Evolutionary conservation across 2,797 vertebrate genomes (phyloP), one percentile per base, ranked within the genome.

Genomic region (Threskiornis aethiopicus): DNA sequence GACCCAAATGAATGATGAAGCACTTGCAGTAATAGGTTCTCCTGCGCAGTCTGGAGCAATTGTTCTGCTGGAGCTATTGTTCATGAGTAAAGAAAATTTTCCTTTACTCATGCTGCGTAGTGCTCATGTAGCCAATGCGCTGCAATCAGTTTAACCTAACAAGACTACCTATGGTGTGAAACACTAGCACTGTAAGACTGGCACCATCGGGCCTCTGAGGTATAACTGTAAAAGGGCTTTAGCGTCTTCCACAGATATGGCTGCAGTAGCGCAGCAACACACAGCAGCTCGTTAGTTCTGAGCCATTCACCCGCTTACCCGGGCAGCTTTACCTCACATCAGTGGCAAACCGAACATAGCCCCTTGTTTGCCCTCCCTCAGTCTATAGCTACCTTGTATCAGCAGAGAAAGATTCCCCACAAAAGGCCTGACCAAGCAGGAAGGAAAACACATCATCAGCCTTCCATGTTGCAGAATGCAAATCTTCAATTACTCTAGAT

Each of bases 1-100:
- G 65, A 88, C 82, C 76, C 83, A 95, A 84, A 81, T 52, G 94
- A 96, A 94, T 90, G 70, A 96, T 86, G 90, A 96, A 90, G 85
- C 78, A 94, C 33, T 94, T 93, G 84, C 79, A 92, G 75, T 87
- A 96, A 95, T 11, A 51, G 22, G 52, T 81, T 95, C 28, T 57
- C 80, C 75, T 93, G 70, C 66, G 88, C 57, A 42, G 91, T 94
- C 71, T 80, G 92, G 46, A 97, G 52, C 55, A 92, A 93, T 47
- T 92, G 84, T 28, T 96, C 65, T 16, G 78, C 84, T 96, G 88
- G 84, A 86, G 39, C 33, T 69, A 58, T 10, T 66, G 37, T n/a
- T 87, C 26, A 57, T 5, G 11, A 78, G 41, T 25, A 88, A 78
- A 72, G 41, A 85, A 87, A 67, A 71, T 69, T 69, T 71, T 93